Percentiles rank a stretch among this genome's conserved stretches.
These are phyloP conservation scores for Gallinago undulata DNA, from an alignment of 2,113 vertebrate genomes.

Conservation along the genomic window DNA sequence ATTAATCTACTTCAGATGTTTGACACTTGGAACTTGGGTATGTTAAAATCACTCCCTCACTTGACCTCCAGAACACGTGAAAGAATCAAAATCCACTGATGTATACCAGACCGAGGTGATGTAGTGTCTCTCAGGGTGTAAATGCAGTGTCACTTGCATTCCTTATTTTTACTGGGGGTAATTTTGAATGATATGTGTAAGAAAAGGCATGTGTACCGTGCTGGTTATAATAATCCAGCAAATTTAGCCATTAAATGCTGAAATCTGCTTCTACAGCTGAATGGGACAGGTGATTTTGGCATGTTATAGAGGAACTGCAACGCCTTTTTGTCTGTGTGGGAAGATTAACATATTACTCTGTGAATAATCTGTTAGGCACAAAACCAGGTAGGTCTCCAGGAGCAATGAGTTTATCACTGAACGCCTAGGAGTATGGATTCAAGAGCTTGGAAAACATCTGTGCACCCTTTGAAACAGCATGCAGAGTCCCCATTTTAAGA, in stretches of 20 bases:
- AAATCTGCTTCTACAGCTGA: background rate
- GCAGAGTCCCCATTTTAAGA: background rate
- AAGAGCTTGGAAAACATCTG: background rate
- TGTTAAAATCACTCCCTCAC: constrained; percentile 25
- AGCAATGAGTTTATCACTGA: background rate
- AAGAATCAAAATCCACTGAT: constrained; percentile 28
- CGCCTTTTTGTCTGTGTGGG: background rate
- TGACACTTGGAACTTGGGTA: constrained; percentile 5
- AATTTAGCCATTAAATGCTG: background rate
- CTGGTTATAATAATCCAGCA: background rate
- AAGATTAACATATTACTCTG: background rate
- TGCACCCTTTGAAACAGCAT: background rate
- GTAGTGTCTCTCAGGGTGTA: background rate
- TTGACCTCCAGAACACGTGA: background rate
- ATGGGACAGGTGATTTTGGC: background rate
- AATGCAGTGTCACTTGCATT: background rate
- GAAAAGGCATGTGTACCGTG: background rate
- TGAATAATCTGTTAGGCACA: background rate
- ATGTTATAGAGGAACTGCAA: background rate
- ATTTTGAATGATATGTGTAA: background rate
- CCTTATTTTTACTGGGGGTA: background rate
- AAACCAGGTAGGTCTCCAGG: background rate
- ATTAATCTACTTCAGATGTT: constrained; percentile 36
- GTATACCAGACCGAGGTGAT: background rate
- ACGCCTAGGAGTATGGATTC: background rate